These are phyloP conservation scores for Platorchestia sp. DNA, from an alignment of 1,140 invertebrate genomes.

Conservation along the genomic window DNA sequence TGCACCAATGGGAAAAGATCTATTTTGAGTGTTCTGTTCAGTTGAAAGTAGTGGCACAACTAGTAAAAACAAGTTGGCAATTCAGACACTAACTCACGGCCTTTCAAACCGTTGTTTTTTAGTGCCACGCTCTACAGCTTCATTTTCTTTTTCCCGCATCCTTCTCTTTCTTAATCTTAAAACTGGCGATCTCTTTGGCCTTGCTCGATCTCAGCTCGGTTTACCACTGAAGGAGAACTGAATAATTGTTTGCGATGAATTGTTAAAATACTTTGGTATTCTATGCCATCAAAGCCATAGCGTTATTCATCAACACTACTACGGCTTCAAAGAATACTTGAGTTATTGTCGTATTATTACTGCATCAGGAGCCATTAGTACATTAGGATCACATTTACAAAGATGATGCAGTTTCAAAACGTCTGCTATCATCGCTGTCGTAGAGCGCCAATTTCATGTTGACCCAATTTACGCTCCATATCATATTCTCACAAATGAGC, in stretches of 20 bases:
- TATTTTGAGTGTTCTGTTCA: not conserved
- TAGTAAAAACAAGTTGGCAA: not conserved
- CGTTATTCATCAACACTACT: not conserved
- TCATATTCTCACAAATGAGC: not conserved
- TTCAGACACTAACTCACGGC: not conserved
- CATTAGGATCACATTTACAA: not conserved
- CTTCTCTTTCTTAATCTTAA: too few species aligned
- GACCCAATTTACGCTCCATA: not conserved
- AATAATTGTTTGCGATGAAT: too few species aligned
- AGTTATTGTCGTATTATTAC: not conserved
- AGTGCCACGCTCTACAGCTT: not conserved
- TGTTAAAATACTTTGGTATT: too few species aligned
- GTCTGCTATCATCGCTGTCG: not conserved
- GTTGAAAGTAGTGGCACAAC: not conserved
- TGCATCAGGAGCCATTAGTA: not conserved
- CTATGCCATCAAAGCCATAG: too few species aligned
- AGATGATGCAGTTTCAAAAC: not conserved
- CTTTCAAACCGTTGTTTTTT: not conserved
- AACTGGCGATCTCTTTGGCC: too few species aligned
- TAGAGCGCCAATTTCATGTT: not conserved
- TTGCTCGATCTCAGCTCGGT: too few species aligned
- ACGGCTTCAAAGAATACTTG: not conserved
- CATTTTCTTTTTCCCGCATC: not conserved
- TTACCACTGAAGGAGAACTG: too few species aligned
- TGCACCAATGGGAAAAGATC: too few species aligned